Percentiles rank a stretch among this genome's conserved stretches.
Conservation (phyloP, 2,888 invertebrate species). For the Anodontia alba region DNA sequence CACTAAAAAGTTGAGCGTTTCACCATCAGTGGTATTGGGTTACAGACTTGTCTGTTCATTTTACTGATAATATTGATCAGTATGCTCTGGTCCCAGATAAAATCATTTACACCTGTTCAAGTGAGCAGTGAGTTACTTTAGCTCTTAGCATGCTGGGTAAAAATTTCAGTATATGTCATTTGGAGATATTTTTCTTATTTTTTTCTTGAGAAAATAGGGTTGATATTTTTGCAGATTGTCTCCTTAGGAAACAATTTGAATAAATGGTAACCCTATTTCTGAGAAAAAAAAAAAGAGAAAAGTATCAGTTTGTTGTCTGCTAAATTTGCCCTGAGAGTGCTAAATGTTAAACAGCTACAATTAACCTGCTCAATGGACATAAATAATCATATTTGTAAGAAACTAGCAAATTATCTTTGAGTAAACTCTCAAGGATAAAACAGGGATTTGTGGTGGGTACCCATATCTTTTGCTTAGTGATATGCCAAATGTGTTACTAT, state of each 20-base stretch:
- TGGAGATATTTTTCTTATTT: too few relatives aligned
- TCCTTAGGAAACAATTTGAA: too few relatives aligned
- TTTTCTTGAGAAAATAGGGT: too few relatives aligned
- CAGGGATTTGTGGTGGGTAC: neutral
- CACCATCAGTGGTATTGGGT: neutral
- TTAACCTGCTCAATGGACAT: slow-evolving; percentile 31
- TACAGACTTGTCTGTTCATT: neutral
- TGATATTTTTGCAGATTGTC: too few relatives aligned
- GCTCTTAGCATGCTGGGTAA: slow-evolving; percentile 12
- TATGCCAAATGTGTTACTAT: neutral
- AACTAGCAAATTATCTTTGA: slow-evolving; percentile 7
- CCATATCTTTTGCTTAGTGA: neutral
- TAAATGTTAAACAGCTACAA: too few relatives aligned
- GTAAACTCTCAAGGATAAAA: slow-evolving; percentile 2
- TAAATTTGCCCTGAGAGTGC: too few relatives aligned
- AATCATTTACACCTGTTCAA: slow-evolving; percentile 9
- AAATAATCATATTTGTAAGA: slow-evolving; percentile 52
- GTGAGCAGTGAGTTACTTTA: slow-evolving; percentile 7
- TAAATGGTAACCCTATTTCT: too few relatives aligned
- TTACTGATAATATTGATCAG: neutral
- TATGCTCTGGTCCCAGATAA: neutral
- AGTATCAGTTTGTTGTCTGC: too few relatives aligned
- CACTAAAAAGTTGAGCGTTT: neutral
- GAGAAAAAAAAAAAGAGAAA: too few relatives aligned
- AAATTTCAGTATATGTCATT: too few relatives aligned